Evolutionary conservation across 2,113 vertebrate species (phyloP).

Genomic region (Phycodurus eques): DNA sequence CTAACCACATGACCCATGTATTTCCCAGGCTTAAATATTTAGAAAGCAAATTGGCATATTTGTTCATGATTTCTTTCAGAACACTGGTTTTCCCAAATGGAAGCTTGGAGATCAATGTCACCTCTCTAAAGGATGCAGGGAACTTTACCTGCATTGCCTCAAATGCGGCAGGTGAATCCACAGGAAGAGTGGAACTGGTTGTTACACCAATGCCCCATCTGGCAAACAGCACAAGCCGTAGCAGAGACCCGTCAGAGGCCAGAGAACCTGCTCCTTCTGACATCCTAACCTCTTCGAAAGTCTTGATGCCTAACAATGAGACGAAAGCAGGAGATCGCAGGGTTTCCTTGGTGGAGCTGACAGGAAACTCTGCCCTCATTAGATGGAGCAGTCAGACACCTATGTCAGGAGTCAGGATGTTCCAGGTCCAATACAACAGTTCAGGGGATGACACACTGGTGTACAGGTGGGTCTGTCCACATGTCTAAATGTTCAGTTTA

Average conservation of each 20-base stretch:
- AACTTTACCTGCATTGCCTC: conserved; percentile 92
- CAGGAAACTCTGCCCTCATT: conserved; percentile 85
- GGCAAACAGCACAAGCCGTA: conserved; percentile 87
- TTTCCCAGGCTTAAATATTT: background rate
- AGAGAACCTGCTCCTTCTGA: conserved; percentile 79
- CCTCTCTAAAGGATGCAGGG: conserved; percentile 76
- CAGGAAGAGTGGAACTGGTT: conserved; percentile 81
- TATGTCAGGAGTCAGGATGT: conserved; percentile 83
- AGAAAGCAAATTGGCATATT: background rate
- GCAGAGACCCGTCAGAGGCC: conserved; percentile 71
- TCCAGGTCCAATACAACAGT: conserved; percentile 96
- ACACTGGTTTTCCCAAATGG: conserved; percentile 85
- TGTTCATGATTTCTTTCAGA: conserved; percentile 50
- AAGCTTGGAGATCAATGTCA: conserved; percentile 83
- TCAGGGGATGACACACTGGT: conserved; percentile 86
- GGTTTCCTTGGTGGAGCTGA: conserved; percentile 83
- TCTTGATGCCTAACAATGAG: conserved; percentile 64
- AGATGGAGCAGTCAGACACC: conserved; percentile 84
- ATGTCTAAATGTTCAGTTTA: background rate
- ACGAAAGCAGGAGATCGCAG: conserved; percentile 68
- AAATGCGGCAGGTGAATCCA: conserved; percentile 90
- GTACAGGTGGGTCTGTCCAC: conserved; percentile 80
- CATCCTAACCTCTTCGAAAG: conserved; percentile 85
- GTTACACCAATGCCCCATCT: conserved; percentile 78
- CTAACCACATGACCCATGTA: background rate